phyloP scores from a whole-genome alignment of 1,140 invertebrate genomes.

The Papilio glaucus region DNA sequence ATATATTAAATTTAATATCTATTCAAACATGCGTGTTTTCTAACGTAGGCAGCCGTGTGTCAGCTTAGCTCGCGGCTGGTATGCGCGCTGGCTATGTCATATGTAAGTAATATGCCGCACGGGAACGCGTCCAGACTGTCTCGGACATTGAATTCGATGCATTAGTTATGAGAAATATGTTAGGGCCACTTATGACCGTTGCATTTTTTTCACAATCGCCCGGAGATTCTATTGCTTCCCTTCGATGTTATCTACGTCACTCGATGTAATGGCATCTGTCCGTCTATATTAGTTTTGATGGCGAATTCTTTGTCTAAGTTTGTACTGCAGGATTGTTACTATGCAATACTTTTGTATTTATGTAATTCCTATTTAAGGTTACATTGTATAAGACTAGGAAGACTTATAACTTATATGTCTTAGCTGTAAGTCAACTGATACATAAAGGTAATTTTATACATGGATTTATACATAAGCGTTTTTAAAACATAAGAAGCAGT shows the following conservation, averaged over 20 bases:
- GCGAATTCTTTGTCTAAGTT: constrained; percentile 12
- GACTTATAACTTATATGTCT: too few species aligned
- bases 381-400: background rate
- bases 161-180: constrained; percentile 49
- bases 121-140: constrained; percentile 36
- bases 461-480: too few species aligned
- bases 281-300: constrained; percentile 16
- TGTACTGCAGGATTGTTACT: background rate
- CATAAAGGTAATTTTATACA: too few species aligned
- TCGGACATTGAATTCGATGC: constrained; percentile 45
- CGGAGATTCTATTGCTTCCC: constrained; percentile 51
- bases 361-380: background rate
- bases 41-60: constrained; percentile 12
- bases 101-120: constrained; percentile 48
- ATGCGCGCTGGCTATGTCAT: constrained; percentile 44
- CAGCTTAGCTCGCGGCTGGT: constrained; percentile 1
- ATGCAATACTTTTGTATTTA: background rate
- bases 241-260: constrained; percentile 41
- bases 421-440: too few species aligned
- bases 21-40: background rate
- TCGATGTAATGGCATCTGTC: constrained; percentile 39
- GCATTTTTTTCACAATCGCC: constrained; percentile 43
- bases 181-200: constrained; percentile 41
- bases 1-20: background rate
- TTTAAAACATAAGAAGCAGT: too few species aligned